A percentile compares a stretch with the other conserved stretches of the same genome.
These are phyloP conservation scores for Nasonia longicornis DNA, from an alignment of 1,140 invertebrate genomes.

Conservation along the genomic window DNA sequence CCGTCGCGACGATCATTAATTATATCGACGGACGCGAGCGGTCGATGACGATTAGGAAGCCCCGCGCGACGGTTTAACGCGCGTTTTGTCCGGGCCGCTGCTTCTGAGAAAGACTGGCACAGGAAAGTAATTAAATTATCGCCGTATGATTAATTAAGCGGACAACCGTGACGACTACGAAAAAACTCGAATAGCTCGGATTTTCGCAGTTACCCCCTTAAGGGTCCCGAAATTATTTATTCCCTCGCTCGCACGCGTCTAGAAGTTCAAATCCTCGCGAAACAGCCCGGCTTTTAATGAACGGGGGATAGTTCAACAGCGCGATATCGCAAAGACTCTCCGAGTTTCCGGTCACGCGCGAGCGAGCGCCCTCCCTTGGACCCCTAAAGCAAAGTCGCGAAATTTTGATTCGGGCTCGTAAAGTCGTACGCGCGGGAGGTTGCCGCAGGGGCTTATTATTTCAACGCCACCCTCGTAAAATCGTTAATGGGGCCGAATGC, in stretches of 20 bases:
- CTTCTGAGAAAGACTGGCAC: not conserved
- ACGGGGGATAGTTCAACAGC: not conserved
- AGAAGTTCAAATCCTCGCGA: not conserved
- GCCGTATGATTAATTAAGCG: not conserved
- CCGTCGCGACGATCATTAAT: constrained; percentile 16
- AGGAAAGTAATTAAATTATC: not conserved
- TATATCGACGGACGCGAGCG: constrained; percentile 4
- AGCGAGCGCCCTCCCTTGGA: not conserved
- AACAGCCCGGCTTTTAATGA: not conserved
- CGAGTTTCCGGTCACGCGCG: not conserved
- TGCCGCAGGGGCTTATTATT: not conserved
- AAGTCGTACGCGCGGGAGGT: not conserved
- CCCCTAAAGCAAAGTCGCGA: not conserved
- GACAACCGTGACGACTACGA: not conserved
- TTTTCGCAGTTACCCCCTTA: too few relatives aligned
- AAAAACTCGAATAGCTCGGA: too few relatives aligned
- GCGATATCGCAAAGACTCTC: not conserved
- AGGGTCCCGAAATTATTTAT: not conserved
- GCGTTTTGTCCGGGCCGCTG: not conserved
- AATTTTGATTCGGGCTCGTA: not conserved
- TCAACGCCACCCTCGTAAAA: not conserved
- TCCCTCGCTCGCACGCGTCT: not conserved
- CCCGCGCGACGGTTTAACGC: not conserved
- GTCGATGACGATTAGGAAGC: constrained; percentile 35
- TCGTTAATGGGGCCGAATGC: not conserved